Percentiles rank a stretch among this genome's conserved stretches.
Evolutionary conservation across 2,797 vertebrate genomes (phyloP).

Genomic region (Gallirallus australis): DNA sequence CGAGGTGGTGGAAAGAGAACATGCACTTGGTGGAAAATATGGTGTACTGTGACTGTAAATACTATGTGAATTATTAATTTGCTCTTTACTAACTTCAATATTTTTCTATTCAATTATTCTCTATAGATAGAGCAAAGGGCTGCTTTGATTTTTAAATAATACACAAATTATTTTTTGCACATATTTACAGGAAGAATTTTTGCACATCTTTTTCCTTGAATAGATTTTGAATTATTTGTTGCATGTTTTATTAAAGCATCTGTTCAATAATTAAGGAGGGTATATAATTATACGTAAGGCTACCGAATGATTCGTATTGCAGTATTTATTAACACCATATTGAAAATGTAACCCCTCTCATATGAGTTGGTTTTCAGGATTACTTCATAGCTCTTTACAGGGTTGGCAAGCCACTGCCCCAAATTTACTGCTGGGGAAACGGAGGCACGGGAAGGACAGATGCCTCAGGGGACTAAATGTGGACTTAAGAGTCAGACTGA

Average conservation of each 20-base stretch:
- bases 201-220: slow-evolving; percentile 38
- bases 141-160: slow-evolving; percentile 57
- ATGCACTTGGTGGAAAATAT: background rate
- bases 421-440: background rate
- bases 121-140: slow-evolving; percentile 24
- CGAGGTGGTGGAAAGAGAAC: rapidly evolving
- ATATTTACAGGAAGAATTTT: slow-evolving; percentile 50
- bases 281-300: slow-evolving; percentile 50
- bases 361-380: background rate
- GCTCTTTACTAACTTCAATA: slow-evolving; percentile 53
- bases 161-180: slow-evolving; percentile 30
- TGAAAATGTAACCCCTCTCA: background rate
- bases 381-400: background rate
- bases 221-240: slow-evolving; percentile 60
- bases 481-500: background rate
- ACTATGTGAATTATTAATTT: slow-evolving; percentile 57
- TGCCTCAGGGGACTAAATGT: background rate
- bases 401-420: background rate
- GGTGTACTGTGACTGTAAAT: slow-evolving; percentile 34
- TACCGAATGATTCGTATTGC: background rate
- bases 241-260: slow-evolving; percentile 65
- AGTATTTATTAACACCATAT: slow-evolving; percentile 18
- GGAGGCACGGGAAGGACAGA: background rate
- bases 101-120: slow-evolving; percentile 58
- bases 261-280: slow-evolving; percentile 59